Conservation (phyloP, 2,888 invertebrate genomes). For the Amorpha juglandis region DNA sequence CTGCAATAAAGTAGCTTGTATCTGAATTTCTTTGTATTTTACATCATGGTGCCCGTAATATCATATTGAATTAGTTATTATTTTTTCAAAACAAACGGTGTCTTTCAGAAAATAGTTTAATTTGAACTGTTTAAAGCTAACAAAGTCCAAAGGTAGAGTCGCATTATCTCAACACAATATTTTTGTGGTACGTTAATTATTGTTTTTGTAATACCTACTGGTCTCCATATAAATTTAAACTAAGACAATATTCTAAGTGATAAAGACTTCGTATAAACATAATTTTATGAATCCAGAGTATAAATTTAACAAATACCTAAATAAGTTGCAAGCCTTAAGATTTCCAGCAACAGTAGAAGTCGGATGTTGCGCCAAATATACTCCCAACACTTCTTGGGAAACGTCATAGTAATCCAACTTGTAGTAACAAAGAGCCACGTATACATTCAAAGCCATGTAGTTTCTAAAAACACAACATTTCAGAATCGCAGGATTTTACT, state of each 20-base stretch:
- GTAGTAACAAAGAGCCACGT: conserved; percentile 98
- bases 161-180: too few species aligned
- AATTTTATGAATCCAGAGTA: neutral
- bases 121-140: too few species aligned
- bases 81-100: too few species aligned
- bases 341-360: conserved; percentile 98
- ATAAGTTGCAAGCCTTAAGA: conserved; percentile 90
- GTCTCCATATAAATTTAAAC: neutral
- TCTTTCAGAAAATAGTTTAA: too few species aligned
- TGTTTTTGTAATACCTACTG: too few species aligned
- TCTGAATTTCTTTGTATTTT: too few species aligned
- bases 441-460: conserved; percentile 97
- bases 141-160: too few species aligned
- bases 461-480: conserved; percentile 62
- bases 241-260: neutral
- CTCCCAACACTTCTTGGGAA: conserved; percentile 97
- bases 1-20: conserved; percentile 55
- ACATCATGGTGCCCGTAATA: too few species aligned
- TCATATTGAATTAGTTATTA: too few species aligned
- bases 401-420: conserved; percentile 99
- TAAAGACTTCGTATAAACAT: neutral
- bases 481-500: neutral
- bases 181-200: too few species aligned
- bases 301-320: conserved; percentile 64
- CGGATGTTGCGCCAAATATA: conserved; percentile 95